phyloP scores from a whole-genome alignment of 1,140 invertebrate species.

The Psix sp. region DNA sequence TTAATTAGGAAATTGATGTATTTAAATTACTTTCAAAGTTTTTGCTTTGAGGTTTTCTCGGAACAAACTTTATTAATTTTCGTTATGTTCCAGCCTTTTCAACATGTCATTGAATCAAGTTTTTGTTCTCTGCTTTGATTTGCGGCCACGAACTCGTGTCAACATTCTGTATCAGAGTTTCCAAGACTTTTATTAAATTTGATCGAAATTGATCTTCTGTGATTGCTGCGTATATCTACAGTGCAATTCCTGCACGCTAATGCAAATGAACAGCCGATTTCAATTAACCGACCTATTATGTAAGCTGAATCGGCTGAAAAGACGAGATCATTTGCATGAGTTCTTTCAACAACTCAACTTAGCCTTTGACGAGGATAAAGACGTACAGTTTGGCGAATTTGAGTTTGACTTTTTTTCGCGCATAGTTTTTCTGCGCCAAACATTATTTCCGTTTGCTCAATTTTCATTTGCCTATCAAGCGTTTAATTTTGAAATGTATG shows the following conservation, averaged over 20 bases:
- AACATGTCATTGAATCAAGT: too few relatives aligned
- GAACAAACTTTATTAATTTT: too few relatives aligned
- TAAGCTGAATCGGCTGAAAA: slow-evolving; percentile 56
- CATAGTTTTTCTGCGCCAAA: too few relatives aligned
- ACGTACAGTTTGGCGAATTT: slow-evolving; percentile 49
- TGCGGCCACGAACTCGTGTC: too few relatives aligned
- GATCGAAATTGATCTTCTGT: slow-evolving; percentile 41
- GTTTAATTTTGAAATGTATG: not conserved
- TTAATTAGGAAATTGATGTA: too few relatives aligned
- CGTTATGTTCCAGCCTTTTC: too few relatives aligned
- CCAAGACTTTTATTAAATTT: slow-evolving; percentile 28
- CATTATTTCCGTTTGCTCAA: not conserved
- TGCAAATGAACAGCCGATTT: slow-evolving; percentile 60
- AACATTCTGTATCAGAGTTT: too few relatives aligned
- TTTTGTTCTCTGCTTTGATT: too few relatives aligned
- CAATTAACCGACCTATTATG: slow-evolving; percentile 58
- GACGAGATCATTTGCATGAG: slow-evolving; percentile 56
- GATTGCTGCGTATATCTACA: slow-evolving; percentile 42
- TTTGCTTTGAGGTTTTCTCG: too few relatives aligned
- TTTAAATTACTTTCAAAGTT: too few relatives aligned
- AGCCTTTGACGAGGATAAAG: slow-evolving; percentile 50
- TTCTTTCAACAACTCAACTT: slow-evolving; percentile 49
- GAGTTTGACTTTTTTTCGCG: too few relatives aligned
- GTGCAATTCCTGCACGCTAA: slow-evolving; percentile 29
- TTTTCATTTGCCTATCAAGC: not conserved